These are phyloP conservation scores for Sarcophaga caerulescens DNA, from an alignment of 2,888 invertebrate genomes.

Conservation along the genomic window DNA sequence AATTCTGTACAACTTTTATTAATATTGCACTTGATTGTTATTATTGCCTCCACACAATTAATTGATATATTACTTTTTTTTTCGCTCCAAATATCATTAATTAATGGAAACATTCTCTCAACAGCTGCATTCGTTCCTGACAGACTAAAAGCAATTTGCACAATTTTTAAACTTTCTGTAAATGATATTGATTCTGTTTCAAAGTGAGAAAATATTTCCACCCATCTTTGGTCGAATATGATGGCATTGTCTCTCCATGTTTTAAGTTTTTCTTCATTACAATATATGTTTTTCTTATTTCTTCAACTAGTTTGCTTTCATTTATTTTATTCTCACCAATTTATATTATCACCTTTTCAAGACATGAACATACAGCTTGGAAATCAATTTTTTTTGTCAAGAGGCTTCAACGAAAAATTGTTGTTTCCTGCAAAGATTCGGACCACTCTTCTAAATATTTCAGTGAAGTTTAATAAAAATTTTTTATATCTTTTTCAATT, in stretches of 20 bases:
- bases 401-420: slow-evolving; percentile 41
- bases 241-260: too few relatives aligned
- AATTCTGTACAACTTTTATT: slow-evolving; percentile 20
- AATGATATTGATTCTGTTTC: slow-evolving; percentile 54
- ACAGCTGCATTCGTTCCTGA: slow-evolving; percentile 52
- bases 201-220: slow-evolving; percentile 55
- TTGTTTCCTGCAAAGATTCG: slow-evolving; percentile 51
- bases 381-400: slow-evolving; percentile 41
- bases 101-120: slow-evolving; percentile 52
- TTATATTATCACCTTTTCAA: slow-evolving; percentile 50
- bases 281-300: slow-evolving; percentile 55
- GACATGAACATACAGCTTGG: slow-evolving; percentile 52
- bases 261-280: slow-evolving; percentile 38
- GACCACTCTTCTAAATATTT: slow-evolving; percentile 59
- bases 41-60: slow-evolving; percentile 16
- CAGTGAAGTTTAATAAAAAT: slow-evolving; percentile 44
- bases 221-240: slow-evolving; percentile 55
- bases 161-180: slow-evolving; percentile 44
- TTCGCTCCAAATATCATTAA: slow-evolving; percentile 48
- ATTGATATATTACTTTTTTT: slow-evolving; percentile 38
- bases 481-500: slow-evolving; percentile 48
- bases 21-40: slow-evolving; percentile 27
- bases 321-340: slow-evolving; percentile 48
- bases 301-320: slow-evolving; percentile 50
- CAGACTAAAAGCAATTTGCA: slow-evolving; percentile 15